Base-by-base conservation (phyloP, 2,888 invertebrate genomes). In the Tupiocoris notatus region DNA sequence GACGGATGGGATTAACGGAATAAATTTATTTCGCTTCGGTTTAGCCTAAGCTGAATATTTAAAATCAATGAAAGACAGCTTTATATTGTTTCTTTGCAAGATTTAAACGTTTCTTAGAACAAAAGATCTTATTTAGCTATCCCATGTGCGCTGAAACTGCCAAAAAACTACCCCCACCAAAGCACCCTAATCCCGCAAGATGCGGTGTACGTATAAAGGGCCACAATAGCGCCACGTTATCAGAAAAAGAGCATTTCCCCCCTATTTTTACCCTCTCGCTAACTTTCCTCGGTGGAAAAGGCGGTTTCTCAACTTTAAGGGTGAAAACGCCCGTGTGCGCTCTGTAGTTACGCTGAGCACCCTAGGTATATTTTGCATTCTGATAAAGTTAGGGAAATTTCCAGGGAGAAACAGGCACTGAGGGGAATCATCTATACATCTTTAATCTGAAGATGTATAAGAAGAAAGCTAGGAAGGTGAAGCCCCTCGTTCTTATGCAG, bases 371-470 rank as follows among this genome's bases (percentile, higher is more conserved):
- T 58, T 70, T 70, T 59, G 70, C 70, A 70, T 70, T 70, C 70
- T 70, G 70, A 70, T 70, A 70, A 70, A 70, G 70, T 70, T 70
- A 70, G 70, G 70, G 70, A 70, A 70, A 70, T 70, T 70, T 23
- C 58, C 59, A 59, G 59, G 57, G 57, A 59, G 17, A 23, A 57
- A 22, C 16, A 56, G 67, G 67, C n/a, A 20, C 12, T 54, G 22
- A 23, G 1, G 17, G 18, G 16, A 12, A n/a, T 57, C 54, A 39
- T 65, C 67, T 67, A 67, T 67, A 67, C 67, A 67, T 67, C 67
- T 67, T 67, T 67, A 67, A 67, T 67, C 67, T 57, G 56, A 67
- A 57, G 67, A 67, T 54, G 67, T 67, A 67, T 67, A 57, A 67
- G 57, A 57, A 18, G 39, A 7, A 39, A 3, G 12, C 6, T 3